Base-by-base conservation (phyloP, 2,797 vertebrate species). In the Gallinago stenura region DNA sequence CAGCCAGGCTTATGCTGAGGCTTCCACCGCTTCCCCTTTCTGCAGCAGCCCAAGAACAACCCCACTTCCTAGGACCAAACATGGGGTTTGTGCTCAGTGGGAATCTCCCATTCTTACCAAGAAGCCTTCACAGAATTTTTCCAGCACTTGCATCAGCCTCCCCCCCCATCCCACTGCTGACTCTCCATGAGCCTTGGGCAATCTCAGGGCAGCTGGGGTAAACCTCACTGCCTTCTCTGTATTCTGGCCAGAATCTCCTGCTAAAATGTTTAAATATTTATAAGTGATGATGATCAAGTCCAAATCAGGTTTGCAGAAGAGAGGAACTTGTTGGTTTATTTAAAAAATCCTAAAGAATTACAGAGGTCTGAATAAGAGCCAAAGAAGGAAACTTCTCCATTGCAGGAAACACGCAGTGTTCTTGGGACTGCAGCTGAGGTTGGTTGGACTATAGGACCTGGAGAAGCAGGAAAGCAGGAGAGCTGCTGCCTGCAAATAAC, bases 11-110 rank as follows among this genome's bases (percentile, higher is more conserved):
- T 28, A 17, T 7, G 28, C 33, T 39, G 83, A 64, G 48, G 31
- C 58, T 88, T 7, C n/a, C n/a, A 51, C 31, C 21, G 94, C 92
- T 94, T 95, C 94, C 95, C 70, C 77, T 93, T 80, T 79, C 68
- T 50, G 64, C 53, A 88, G 64, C 11, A 75, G 62, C 58, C 58
- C 81, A 58, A 88, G 61, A 94, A 77, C 20, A 93, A 81, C 45
- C 21, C n/a, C 57, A 51, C 64, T 82, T 93, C 68, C 80, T 79
- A n/a, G 60, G 68, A 73, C 31, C 1, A 1, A 66, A 24, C 2
- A 0, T 9, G 7, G 33, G 46, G 33, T 62, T 65, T n/a, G 37
- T 3, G 1, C 46, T 71, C 37, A 43, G 30, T 28, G 19, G 69
- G 28, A 77, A 61, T 82, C 56, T 92, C 45, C 8, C 22, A 76